These are phyloP conservation scores for Phrynosoma blainvillii DNA, from an alignment of 2,113 vertebrate genomes.

Conservation along the genomic window DNA sequence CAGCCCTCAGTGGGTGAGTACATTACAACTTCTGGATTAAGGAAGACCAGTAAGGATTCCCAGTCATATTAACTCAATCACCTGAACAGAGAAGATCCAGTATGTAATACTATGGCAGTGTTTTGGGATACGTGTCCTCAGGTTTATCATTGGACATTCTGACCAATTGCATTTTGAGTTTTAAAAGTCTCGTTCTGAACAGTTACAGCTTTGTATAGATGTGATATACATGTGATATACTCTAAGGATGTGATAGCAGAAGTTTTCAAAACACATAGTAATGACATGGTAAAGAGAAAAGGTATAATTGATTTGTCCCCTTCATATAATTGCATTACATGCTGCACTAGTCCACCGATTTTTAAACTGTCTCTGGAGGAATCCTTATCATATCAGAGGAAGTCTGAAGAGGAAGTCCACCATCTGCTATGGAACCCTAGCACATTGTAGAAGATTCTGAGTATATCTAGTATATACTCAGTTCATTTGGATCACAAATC, in stretches of 20 bases:
- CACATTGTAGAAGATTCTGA: neutral
- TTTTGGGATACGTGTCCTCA: neutral
- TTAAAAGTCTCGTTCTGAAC: neutral
- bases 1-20: conserved; percentile 80
- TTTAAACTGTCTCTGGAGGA: neutral
- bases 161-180: neutral
- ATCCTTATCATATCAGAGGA: neutral
- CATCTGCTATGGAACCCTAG: neutral
- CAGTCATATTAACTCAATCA: neutral
- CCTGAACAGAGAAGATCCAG: neutral
- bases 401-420: neutral
- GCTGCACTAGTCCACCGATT: neutral
- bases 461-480: neutral
- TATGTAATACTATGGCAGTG: neutral
- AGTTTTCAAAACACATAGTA: neutral
- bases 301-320: neutral
- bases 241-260: neutral
- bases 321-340: neutral
- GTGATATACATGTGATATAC: too few relatives aligned
- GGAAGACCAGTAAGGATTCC: neutral
- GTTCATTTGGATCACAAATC: neutral
- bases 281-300: neutral
- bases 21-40: neutral
- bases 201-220: neutral
- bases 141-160: neutral